Conservation (phyloP, 2,113 vertebrate genomes). For the Falcunculus frontatus region DNA sequence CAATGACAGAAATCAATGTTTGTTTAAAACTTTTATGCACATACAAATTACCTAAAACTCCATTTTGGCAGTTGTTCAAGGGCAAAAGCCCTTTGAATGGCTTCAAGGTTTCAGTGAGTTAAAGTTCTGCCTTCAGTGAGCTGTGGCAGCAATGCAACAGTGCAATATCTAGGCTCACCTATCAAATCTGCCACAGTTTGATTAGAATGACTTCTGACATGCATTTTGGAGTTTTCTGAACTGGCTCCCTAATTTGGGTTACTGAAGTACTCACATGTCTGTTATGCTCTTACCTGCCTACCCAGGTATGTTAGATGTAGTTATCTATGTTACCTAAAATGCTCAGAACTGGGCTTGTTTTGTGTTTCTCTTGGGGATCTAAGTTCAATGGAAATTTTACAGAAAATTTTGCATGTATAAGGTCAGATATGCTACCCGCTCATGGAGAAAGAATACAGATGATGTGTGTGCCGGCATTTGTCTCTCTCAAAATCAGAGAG, state of each 20-base stretch:
- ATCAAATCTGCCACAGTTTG: not conserved
- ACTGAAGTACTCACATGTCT: not conserved
- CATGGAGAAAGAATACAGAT: not conserved
- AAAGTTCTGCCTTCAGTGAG: not conserved
- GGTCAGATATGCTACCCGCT: not conserved
- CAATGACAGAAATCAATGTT: not conserved
- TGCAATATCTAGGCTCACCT: not conserved
- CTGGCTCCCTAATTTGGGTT: not conserved
- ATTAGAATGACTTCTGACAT: not conserved
- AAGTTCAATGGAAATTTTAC: not conserved
- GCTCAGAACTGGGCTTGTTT: not conserved
- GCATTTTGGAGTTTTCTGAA: not conserved
- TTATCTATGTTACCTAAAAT: not conserved
- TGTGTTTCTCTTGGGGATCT: not conserved
- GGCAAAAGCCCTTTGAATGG: not conserved
- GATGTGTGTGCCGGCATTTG: not conserved
- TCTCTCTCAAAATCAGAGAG: slow-evolving; percentile 8
- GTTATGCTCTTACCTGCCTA: not conserved
- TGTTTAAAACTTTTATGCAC: not conserved
- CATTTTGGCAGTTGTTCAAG: not conserved
- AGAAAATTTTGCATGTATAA: not conserved
- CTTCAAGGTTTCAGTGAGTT: not conserved
- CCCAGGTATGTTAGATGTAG: not conserved
- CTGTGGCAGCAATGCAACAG: not conserved
- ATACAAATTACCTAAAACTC: not conserved